Base-by-base conservation (phyloP, 2,113 vertebrate species). In the Pholis gunnellus region DNA sequence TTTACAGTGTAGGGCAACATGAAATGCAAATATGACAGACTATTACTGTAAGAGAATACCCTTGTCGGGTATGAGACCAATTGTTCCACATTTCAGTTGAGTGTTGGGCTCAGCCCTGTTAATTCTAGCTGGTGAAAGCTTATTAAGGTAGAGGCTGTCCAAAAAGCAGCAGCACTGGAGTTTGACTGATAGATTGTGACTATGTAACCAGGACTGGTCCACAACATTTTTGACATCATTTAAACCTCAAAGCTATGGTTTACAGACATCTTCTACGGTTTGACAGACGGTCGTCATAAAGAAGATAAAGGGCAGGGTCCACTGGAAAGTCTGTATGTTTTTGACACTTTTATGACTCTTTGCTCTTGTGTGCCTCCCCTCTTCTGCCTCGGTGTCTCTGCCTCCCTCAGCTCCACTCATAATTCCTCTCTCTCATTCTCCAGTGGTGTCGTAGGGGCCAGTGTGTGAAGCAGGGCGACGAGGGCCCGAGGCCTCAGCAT, bases 401-500 rank as follows among this genome's bases (percentile, higher is more conserved):
- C 50, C 18, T 68, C 40, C 15, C 9, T 69, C 1, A 66, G 9
- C 20, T 1, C 25, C 15, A 0, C 48, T 72, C 9, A 36, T 59
- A 2, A 31, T 54, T 52, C 18, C 4, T 65, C 59, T 75, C 15
- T 29, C 22, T 80, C 5, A 60, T 48, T 31, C 18, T 60, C 25
- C 67, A 98, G 97, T 98, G 97, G 97, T 98, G 97, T 82, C 97
- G 97, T 1, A 93, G 96, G 78, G 97, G 97, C 13, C 96, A 97
- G 83, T 98, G 97, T 92, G 96, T 97, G 76, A 97, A 97, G 63
- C 94, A 96, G 0, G 96, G 96, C 0, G 97, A 97, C 5, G 95
- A 96, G 82, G 96, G 96, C 25, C 96, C 96, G 5, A 92, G 88
- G 71, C 94, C 96, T 38, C 95, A 94, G 34, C 94, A 97, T 0